Evolutionary conservation across 2,888 invertebrate genomes (phyloP).

Genomic region (Polydrusus pterygomalis): DNA sequence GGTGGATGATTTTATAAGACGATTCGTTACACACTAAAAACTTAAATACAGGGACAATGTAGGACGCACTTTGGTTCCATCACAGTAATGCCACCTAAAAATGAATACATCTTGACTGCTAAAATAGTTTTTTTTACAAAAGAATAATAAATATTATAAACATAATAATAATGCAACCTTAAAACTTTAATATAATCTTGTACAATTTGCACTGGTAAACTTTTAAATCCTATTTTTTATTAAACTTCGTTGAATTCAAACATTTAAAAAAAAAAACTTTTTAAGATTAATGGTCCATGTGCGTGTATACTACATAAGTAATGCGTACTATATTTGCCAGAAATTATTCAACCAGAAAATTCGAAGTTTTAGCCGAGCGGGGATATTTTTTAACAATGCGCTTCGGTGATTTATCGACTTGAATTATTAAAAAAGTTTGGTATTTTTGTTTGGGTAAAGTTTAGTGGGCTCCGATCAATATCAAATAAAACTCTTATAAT

Average conservation of each 20-base stretch:
- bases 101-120: too few species aligned
- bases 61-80: too few species aligned
- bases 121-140: too few species aligned
- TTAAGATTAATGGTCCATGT: conserved; percentile 70
- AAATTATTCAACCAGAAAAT: conserved; percentile 59
- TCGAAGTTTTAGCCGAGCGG: conserved; percentile 61
- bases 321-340: conserved; percentile 30
- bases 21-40: too few species aligned
- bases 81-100: too few species aligned
- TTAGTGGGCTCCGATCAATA: neutral
- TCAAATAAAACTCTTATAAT: neutral
- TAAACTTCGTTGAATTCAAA: neutral
- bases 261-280: conserved; percentile 66
- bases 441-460: neutral
- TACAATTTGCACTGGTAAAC: neutral
- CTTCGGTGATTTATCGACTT: conserved; percentile 62
- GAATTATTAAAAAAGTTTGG: conserved; percentile 47
- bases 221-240: conserved; percentile 2
- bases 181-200: neutral
- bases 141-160: too few species aligned
- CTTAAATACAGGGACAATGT: too few species aligned
- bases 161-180: too few species aligned
- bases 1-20: too few species aligned
- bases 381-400: conserved; percentile 58
- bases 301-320: conserved; percentile 62